Conservation (phyloP, 2,113 vertebrate genomes). For the Dasyprocta punctata region DNA sequence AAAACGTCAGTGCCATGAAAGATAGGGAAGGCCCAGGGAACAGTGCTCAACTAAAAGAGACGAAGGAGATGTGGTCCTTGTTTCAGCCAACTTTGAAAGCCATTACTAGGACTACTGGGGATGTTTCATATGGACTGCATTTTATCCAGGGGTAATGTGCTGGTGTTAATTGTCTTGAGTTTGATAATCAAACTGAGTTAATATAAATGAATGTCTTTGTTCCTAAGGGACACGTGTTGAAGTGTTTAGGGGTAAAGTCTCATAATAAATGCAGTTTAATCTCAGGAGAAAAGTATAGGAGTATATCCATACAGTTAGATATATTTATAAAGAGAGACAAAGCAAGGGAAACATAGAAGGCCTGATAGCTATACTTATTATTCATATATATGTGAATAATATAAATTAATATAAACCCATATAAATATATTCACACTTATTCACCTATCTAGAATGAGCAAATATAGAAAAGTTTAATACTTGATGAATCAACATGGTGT, state of each 20-base stretch:
- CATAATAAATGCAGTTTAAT: background rate
- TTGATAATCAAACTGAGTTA: background rate
- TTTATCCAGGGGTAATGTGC: background rate
- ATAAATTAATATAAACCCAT: no score
- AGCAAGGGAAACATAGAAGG: background rate
- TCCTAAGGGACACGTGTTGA: background rate
- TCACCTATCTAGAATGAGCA: background rate
- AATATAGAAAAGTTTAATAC: background rate
- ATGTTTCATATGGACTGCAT: background rate
- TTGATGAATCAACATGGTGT: background rate
- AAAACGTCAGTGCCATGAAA: background rate
- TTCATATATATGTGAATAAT: background rate
- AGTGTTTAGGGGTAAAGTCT: background rate
- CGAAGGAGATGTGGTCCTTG: background rate
- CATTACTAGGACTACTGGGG: background rate
- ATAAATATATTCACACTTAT: background rate
- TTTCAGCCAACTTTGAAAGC: background rate
- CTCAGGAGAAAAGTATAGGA: background rate
- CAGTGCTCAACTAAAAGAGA: background rate
- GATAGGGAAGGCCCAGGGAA: background rate
- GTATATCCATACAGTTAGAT: background rate
- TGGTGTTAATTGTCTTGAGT: background rate
- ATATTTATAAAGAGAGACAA: background rate
- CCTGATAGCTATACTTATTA: background rate
- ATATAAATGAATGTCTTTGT: background rate